Evolutionary conservation across 2,113 vertebrate species (phyloP).

Genomic region (Canis aureus): DNA sequence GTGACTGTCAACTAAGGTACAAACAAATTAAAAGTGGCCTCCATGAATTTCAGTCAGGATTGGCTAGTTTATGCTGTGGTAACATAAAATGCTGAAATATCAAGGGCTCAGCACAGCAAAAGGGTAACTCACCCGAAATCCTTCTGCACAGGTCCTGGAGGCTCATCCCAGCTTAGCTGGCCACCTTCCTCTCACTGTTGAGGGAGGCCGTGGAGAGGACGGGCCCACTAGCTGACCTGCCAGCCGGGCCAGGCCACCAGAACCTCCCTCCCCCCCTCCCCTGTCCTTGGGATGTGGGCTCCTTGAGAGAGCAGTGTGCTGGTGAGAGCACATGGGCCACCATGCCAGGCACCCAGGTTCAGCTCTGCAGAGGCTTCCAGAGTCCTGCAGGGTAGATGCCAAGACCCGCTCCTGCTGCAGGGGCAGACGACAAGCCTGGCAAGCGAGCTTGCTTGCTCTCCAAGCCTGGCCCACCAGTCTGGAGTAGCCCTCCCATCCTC

Average conservation of each 20-base stretch:
- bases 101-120: neutral
- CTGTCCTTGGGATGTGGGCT: neutral
- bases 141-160: neutral
- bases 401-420: rapidly evolving
- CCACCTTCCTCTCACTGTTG: neutral
- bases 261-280: neutral
- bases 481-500: too few species aligned
- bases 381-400: rapidly evolving
- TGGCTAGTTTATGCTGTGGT: neutral
- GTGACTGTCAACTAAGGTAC: neutral
- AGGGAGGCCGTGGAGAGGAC: neutral
- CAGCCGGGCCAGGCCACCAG: too few species aligned
- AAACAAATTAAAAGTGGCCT: neutral
- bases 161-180: neutral
- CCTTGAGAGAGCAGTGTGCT: neutral
- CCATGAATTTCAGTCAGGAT: neutral
- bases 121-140: neutral
- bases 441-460: neutral
- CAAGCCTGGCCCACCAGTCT: rapidly evolving
- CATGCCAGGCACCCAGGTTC: too few species aligned
- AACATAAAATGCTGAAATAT: neutral
- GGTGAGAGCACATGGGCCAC: neutral
- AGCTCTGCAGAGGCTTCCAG: neutral
- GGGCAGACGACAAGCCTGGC: rapidly evolving
- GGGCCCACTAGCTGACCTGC: neutral